Base-by-base conservation (phyloP, 2,797 vertebrate genomes). In the Podargus strigoides region DNA sequence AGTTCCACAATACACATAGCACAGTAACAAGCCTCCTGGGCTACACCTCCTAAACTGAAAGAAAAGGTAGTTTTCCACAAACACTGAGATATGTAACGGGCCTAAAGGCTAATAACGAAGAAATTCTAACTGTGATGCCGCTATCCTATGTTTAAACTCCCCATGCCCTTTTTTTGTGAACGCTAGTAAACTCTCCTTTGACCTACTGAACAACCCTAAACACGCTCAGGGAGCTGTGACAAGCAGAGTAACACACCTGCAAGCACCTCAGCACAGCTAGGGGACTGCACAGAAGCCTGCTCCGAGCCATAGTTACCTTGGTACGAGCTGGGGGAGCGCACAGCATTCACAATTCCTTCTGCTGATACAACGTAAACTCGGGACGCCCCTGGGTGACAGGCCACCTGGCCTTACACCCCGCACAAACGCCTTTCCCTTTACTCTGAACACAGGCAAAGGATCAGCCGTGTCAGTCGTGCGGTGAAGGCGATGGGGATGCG, bases 371-470 rank as follows among this genome's bases (percentile, higher is more conserved):
- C 6, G 9, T n/a, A 49, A 41, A 70, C 55, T 4, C 32, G 34
- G 28, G 26, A 41, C 56, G 28, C 4, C 14, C 20, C 12, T 1
- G 14, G 14, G 7, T 4, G 46, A 55, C 50, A 37, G 19, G 3
- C 12, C 1, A 11, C 27, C 37, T 24, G n/a, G 7, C 30, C 66
- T 26, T 6, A 55, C 16, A 22, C 14, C 36, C 56, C 5, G 27
- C 66, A 37, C 28, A 47, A 52, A n/a, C 3, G 2, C 12, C 46
- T 3, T 3, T 10, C 14, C 9, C 16, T 5, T 7, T 1, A 0
- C 21, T 0, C 30, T 0, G 6, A 8, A 1, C 8, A 3, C 21
- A n/a, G 19, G 23, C 3, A 3, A 62, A 5, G 27, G 6, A 22
- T 1, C 27, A 2, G 52, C n/a, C 52, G 2, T 13, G 13, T 23